Evolutionary conservation across 1,140 invertebrate genomes (phyloP), one percentile per base, ranked within the genome.

Genomic region (Trachelipus rathkii): DNA sequence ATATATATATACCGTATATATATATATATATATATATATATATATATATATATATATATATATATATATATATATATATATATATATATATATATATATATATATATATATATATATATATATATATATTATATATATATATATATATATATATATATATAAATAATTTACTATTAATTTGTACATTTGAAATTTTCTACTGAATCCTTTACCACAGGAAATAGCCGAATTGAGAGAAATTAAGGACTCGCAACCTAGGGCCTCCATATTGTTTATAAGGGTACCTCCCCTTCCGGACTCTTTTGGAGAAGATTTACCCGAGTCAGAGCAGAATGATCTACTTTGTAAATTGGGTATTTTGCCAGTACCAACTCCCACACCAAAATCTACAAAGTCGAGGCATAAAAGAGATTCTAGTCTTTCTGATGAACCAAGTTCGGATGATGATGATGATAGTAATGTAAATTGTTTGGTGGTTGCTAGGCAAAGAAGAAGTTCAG

Each of bases 321-420:
- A 60, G 50, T 60, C 50, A 60, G 50, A 60, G 50, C 50, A 60
- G 19, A 13, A 60, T 60, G 50, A 60, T 60, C 11, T 60, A 13
- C 50, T 60, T 60, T 60, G 50, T 60, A 60, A 60, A 19, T 60
- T 60, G 50, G 50, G 50, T 19, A 60, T 60, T 60, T 60, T 60
- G 50, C 50, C 50, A 13, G 19, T 60, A 8, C 50, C 50, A 60
- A 3, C 19, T 19, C 50, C 50, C 19, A 60, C 8, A 4, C 4
- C 50, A 19, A 60, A 60, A 19, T 13, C 50, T 60, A 4, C 50
- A 13, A 13, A 19, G 11, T 15, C 11, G 4, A 60, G 50, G 8
- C 11, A 19, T 15, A 19, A 15, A 60, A 15, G 11, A 60, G 11
- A 13, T 60, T 60, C 11, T 2, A 19, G 19, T 60, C 11, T 15